Conservation (phyloP, 2,797 vertebrate genomes). For the Cynodonichthys magdalenae region DNA sequence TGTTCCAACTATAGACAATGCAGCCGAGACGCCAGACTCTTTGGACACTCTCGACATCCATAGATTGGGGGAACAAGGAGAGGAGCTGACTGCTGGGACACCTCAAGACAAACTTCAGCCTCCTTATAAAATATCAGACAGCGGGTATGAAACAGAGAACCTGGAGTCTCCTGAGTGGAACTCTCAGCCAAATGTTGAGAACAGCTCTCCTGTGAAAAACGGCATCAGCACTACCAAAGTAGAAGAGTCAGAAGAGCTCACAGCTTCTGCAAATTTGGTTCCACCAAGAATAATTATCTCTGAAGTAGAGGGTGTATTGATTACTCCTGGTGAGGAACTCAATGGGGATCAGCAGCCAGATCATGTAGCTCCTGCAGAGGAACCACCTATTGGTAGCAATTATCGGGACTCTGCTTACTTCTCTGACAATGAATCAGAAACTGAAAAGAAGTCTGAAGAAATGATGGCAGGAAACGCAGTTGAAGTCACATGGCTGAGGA, state of each 20-base stretch:
- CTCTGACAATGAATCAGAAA: constrained; percentile 95
- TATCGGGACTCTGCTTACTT: constrained; percentile 98
- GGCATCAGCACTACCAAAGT: constrained; percentile 46
- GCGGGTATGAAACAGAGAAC: constrained; percentile 98
- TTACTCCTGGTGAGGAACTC: constrained; percentile 63
- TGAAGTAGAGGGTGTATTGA: constrained; percentile 72
- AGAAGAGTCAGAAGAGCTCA: constrained; percentile 44
- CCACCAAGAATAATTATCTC: constrained; percentile 90
- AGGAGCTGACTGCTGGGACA: constrained; percentile 65
- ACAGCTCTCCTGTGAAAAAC: constrained; percentile 72
- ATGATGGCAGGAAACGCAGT: constrained; percentile 32
- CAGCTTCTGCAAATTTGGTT: constrained; percentile 40
- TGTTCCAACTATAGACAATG: constrained; percentile 79
- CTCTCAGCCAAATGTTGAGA: constrained; percentile 82
- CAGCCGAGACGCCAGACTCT: constrained; percentile 90
- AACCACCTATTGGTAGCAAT: constrained; percentile 74
- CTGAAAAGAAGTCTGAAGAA: constrained; percentile 89
- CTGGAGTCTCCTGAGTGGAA: constrained; percentile 98
- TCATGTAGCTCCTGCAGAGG: constrained; percentile 50
- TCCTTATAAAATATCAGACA: constrained; percentile 94
- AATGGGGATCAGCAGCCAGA: constrained; percentile 69
- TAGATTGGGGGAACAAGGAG: constrained; percentile 80
- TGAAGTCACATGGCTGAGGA: constrained; percentile 49
- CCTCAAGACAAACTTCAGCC: constrained; percentile 87
- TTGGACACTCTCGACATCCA: constrained; percentile 91